Evolutionary conservation across 2,888 invertebrate genomes (phyloP).

Genomic region (Watsonalla binaria): DNA sequence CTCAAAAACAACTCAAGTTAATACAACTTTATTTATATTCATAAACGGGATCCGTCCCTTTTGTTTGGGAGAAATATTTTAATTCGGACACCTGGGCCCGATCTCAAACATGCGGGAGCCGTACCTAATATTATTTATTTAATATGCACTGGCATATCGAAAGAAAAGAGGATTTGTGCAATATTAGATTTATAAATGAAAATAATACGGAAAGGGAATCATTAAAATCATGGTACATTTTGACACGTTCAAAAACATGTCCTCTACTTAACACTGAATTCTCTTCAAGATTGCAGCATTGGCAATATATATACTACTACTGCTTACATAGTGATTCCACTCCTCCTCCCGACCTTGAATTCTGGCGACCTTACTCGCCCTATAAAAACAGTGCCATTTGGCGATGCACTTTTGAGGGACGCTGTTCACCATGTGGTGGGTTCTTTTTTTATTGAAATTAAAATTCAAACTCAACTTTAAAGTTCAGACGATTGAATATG

Average conservation of each 20-base stretch:
- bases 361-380: too few relatives aligned
- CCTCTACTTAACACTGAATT: too few relatives aligned
- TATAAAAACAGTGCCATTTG: too few relatives aligned
- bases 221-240: neutral
- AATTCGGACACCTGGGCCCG: slow-evolving; percentile 34
- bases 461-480: neutral
- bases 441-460: too few relatives aligned
- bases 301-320: too few relatives aligned
- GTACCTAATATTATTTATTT: slow-evolving; percentile 15
- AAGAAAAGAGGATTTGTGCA: neutral
- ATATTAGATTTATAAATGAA: neutral
- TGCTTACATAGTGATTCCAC: too few relatives aligned
- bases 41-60: slow-evolving; percentile 31
- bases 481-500: neutral
- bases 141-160: slow-evolving; percentile 9
- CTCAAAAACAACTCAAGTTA: slow-evolving; percentile 17
- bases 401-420: too few relatives aligned
- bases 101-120: slow-evolving; percentile 19
- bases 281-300: too few relatives aligned
- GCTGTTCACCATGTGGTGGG: too few relatives aligned
- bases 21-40: slow-evolving; percentile 29
- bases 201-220: neutral
- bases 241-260: neutral
- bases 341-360: too few relatives aligned
- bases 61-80: slow-evolving; percentile 33